Percentiles rank a stretch among this genome's conserved stretches.
Evolutionary conservation across 2,113 vertebrate genomes (phyloP).

Genomic region (Phocoena sinus): DNA sequence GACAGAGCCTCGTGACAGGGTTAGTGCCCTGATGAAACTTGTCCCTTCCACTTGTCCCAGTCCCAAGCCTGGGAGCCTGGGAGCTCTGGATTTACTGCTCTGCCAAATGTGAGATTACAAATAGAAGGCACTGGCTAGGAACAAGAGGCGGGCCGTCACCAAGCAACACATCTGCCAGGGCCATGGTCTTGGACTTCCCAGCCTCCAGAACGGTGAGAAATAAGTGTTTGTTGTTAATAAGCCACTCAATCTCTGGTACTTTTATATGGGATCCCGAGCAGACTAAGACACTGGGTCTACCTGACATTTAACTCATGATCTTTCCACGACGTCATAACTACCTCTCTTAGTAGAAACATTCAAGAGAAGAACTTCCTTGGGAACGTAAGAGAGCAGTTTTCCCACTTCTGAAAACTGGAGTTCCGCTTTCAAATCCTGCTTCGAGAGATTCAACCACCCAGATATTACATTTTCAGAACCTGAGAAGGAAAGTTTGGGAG

Average conservation of each 20-base stretch:
- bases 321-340: not conserved
- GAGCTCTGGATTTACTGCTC: too few relatives aligned
- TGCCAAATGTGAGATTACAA: too few relatives aligned
- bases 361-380: not conserved
- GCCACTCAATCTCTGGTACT: not conserved
- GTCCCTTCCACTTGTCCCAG: not conserved
- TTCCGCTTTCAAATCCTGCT: not conserved
- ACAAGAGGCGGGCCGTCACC: not conserved
- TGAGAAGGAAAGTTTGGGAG: not conserved
- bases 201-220: not conserved
- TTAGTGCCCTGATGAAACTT: not conserved
- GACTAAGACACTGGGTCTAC: not conserved
- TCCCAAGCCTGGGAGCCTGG: too few relatives aligned
- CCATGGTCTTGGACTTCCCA: not conserved
- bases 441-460: not conserved
- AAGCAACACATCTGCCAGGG: not conserved
- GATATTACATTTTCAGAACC: not conserved
- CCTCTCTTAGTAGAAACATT: not conserved
- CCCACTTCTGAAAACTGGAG: not conserved
- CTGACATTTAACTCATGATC: not conserved
- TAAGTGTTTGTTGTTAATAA: not conserved
- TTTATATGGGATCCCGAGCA: not conserved
- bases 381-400: not conserved
- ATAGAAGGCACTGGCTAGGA: rapidly evolving
- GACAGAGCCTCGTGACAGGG: not conserved